Evolutionary conservation across 2,113 vertebrate species (phyloP), one percentile per base, ranked within the genome.

Genomic region (Ceyx cyanopectus): DNA sequence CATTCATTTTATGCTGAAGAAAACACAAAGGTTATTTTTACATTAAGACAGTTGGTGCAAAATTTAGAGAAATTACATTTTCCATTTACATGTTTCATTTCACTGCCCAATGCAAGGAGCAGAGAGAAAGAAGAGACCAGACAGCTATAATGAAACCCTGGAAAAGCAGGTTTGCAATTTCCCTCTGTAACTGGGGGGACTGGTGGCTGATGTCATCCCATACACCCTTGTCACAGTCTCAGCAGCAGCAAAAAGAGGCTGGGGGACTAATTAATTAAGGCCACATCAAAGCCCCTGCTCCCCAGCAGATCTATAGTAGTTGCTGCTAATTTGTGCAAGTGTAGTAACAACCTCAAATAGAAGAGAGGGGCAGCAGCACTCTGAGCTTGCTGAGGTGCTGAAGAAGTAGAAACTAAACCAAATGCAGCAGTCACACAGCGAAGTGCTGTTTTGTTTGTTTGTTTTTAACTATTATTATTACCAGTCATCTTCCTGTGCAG

Each of bases 291-390:
- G 17, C 14, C 63, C 4, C 22, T 14, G 45, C 21, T 26, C 41
- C 69, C 13, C 60, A 17, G 15, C 0, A 0, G 1, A 3, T 26
- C 54, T 69, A 2, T 7, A 40, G 43, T 3, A 48, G 62, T 51
- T 26, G n/a, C 73, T 40, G 54, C 69, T 61, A 1, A n/a, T 81
- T 74, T 8, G 10, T 81, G 87, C 27, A 5, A 81, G n/a, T 0
- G 2, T 2, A 4, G 54, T 2, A 41, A 67, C 61, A 50, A 8
- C 43, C 61, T 14, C 1, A 32, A 74, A 34, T 2, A 66, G 34
- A 24, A 43, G 73, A n/a, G 32, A 60, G 7, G 10, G 18, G 53
- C 21, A 63, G 69, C 65, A 75, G 61, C 48, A 5, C 60, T 51
- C 24, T 16, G 48, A 78, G 48, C 34, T 61, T 54, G n/a, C 60